These are phyloP conservation scores for Neolamprologus kungweensis DNA, from an alignment of 2,113 vertebrate genomes.

Conservation along the genomic window DNA sequence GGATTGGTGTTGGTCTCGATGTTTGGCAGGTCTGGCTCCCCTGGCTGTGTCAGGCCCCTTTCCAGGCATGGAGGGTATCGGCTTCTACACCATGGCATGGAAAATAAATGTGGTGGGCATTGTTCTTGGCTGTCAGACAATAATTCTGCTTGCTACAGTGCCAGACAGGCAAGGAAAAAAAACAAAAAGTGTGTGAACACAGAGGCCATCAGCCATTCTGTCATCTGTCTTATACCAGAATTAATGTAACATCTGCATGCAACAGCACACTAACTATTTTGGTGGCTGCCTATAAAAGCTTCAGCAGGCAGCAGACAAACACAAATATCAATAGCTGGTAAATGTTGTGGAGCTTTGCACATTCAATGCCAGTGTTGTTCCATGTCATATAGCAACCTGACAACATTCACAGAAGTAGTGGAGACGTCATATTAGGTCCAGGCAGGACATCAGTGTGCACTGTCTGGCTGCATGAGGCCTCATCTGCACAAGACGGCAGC, in stretches of 20 bases:
- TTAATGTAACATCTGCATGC: slow-evolving; percentile 16
- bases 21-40: not conserved
- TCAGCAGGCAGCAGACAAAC: not conserved
- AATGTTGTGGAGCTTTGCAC: not conserved
- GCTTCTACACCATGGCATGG: not conserved
- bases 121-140: not conserved
- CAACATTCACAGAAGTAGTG: not conserved
- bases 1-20: not conserved
- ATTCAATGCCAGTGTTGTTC: not conserved
- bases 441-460: not conserved
- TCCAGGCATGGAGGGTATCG: not conserved
- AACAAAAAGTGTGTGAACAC: not conserved
- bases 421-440: not conserved
- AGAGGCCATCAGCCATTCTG: slow-evolving; percentile 65
- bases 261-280: not conserved
- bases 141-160: not conserved
- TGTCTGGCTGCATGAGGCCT: not conserved
- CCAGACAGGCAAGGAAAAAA: not conserved
- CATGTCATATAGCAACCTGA: not conserved
- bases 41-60: not conserved
- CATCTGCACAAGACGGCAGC: not conserved
- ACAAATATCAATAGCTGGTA: not conserved
- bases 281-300: not conserved
- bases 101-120: not conserved
- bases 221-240: slow-evolving; percentile 65